Base-by-base conservation (phyloP, 2,888 invertebrate species). In the Andrena trimmerana region DNA sequence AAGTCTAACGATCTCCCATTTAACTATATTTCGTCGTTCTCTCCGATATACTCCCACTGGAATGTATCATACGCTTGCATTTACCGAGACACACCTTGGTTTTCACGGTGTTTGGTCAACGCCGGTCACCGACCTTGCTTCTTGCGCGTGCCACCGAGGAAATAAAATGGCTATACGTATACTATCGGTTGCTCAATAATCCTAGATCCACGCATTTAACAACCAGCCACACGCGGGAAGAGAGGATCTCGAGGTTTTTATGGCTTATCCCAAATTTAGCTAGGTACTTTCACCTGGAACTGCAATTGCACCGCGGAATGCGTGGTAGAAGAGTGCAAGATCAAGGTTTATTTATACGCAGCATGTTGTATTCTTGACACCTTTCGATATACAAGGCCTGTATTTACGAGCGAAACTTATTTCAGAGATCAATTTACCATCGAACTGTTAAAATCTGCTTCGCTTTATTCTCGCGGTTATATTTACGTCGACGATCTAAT, bases 51-150 rank as follows among this genome's bases (percentile, higher is more conserved):
- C 72, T 71, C 81, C 78, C 70, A 71, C 69, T 69, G 66, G 67
- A 72, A 81, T 66, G 78, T 52, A 78, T 65, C 63, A 63, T 81
- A 69, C 57, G 59, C 67, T 78, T 72, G 79, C 78, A 76, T 73
- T 81, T 79, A 86, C 80, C 48, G 70, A 77, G 83, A 68, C 81
- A 81, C 81, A 76, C 83, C 77, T 78, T 83, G 77, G 75, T 86
- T 80, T 84, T 83, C 77, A 77, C 73, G 72, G 68, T 83, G 83
- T 88, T 87, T 90, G 88, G 87, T 90, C 90, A 90, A 83, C 87
- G 84, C 74, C 89, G 90, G 90, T 90, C 90, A 89, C 69, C 84
- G 90, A 90, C 88, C 90, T 89, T 86, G 79, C 74, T 74, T 71
- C 71, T 59, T 65, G 73, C 72, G 73, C 67, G 74, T 77, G 72